Conservation (phyloP, 2,888 invertebrate genomes). For the Itoplectis maculator region DNA sequence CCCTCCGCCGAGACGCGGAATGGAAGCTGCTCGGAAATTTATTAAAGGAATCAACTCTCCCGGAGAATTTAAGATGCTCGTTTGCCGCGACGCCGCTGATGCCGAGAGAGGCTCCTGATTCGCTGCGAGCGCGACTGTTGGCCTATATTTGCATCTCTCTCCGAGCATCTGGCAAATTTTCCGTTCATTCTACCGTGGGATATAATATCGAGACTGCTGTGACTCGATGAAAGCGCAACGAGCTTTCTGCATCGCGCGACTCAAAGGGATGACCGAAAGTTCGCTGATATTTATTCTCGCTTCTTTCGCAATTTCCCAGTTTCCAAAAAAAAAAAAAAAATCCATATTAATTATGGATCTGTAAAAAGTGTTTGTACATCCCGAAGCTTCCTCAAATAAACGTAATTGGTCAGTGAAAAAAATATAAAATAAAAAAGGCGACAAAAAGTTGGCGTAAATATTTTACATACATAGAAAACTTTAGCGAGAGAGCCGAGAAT, state of each 20-base stretch:
- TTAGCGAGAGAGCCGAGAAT: no score
- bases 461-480: no score
- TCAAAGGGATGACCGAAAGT: constrained; percentile 17
- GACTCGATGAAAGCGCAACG: constrained; percentile 32
- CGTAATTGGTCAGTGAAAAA: no score
- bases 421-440: no score
- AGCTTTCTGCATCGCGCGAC: background rate
- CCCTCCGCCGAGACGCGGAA: background rate
- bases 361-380: no score
- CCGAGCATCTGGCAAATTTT: constrained; percentile 28
- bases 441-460: no score
- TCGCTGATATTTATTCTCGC: background rate
- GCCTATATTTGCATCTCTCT: constrained; percentile 22
- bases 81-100: no score
- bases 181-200: constrained; percentile 23
- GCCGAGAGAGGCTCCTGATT: no score
- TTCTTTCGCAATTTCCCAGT: background rate
- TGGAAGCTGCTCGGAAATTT: constrained; percentile 41
- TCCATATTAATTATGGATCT: background rate
- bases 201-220: constrained; percentile 17
- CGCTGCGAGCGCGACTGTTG: background rate
- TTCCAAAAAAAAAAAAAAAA: background rate
- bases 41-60: constrained; percentile 32
- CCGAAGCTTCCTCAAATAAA: no score
- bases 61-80: constrained; percentile 36